Base-by-base conservation (phyloP, 1,140 invertebrate genomes). In the Planococcus citri region DNA sequence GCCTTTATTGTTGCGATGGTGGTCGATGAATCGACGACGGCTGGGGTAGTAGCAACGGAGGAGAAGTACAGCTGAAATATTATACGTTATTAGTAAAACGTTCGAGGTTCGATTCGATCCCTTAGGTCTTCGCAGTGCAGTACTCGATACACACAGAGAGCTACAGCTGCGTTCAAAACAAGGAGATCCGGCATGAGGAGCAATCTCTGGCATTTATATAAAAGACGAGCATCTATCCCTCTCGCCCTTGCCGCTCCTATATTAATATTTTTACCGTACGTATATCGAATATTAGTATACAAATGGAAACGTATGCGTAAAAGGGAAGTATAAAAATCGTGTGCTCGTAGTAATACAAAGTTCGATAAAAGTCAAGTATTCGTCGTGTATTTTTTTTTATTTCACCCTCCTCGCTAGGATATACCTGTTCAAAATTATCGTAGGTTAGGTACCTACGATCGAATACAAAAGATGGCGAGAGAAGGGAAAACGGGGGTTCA, bases 61-160 rank as follows among this genome's bases (percentile, higher is more conserved):
- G 12, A 33, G 29, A 33, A n/a, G n/a, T 17, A 9, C 60, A 64
- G 25, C 60, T 64, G 60, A 64, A 64, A 64, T 64, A 64, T 64
- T 64, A 64, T 64, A 24, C 60, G 60, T 64, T 64, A 64, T 64
- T 64, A 64, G 60, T 64, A 64, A 64, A 64, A 64, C 60, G 25
- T 64, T 64, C 57, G 57, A 60, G 33, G 6, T 60, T n/a, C 8
- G 57, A 60, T 60, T 22, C 60, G 60, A 64, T 64, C 22, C 20
- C 60, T 64, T 25, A 25, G 20, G 60, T 24, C 22, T 4, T 25
- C 8, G 4, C 60, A n/a, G n/a, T n/a, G n/a, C n/a, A n/a, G n/a
- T n/a, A n/a, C n/a, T n/a, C n/a, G n/a, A n/a, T n/a, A n/a, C n/a
- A n/a, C n/a, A n/a, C n/a, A n/a, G n/a, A 58, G 17, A 17, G 41